Evolutionary conservation across 2,113 vertebrate species (phyloP).

Genomic region (Sinocyclocheilus rhinocerous): DNA sequence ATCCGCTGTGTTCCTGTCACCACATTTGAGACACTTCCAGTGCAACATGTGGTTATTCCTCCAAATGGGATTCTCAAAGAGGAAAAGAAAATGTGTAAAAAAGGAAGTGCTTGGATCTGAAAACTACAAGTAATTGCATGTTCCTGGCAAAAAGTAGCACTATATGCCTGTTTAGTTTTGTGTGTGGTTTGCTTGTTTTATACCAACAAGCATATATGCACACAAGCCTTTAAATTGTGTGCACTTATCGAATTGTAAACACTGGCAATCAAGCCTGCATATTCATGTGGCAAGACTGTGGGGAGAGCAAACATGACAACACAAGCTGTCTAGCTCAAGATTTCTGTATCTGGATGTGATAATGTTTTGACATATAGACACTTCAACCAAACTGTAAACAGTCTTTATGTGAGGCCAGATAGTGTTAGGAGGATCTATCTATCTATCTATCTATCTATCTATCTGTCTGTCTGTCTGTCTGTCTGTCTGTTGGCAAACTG

Average conservation of each 20-base stretch:
- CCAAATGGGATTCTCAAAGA: slow-evolving; percentile 42
- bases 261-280: slow-evolving; percentile 46
- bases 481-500: background rate
- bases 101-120: slow-evolving; percentile 55
- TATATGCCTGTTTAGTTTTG: slow-evolving; percentile 51
- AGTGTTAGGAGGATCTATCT: background rate
- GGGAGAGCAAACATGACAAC: slow-evolving; percentile 38
- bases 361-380: slow-evolving; percentile 24
- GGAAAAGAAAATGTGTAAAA: slow-evolving; percentile 57
- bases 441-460: background rate
- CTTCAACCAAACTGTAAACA: slow-evolving; percentile 14
- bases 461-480: background rate
- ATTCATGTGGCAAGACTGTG: slow-evolving; percentile 48
- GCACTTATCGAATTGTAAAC: slow-evolving; percentile 64
- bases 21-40: slow-evolving; percentile 37
- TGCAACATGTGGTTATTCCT: slow-evolving; percentile 43
- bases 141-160: slow-evolving; percentile 53
- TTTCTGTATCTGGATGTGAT: background rate
- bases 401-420: slow-evolving; percentile 6
- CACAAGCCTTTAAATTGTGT: slow-evolving; percentile 56
- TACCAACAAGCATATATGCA: slow-evolving; percentile 60
- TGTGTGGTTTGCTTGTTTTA: slow-evolving; percentile 60
- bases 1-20: too few species aligned
- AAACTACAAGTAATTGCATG: slow-evolving; percentile 65
- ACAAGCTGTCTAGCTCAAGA: background rate